phyloP scores from a whole-genome alignment of 2,797 vertebrate genomes.

The Anableps anableps region DNA sequence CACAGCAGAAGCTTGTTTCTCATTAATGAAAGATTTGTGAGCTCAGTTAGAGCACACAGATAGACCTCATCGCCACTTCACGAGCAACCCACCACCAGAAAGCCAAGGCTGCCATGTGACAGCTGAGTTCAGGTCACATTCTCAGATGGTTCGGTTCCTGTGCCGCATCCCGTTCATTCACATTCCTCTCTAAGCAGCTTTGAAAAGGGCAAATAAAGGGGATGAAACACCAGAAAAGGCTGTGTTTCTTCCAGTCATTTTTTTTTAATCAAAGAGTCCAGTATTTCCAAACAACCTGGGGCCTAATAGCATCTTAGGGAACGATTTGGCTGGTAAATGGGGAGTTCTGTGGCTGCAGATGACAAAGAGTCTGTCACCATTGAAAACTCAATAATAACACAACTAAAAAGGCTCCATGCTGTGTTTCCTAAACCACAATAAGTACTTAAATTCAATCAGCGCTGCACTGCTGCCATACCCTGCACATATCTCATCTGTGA shows the following conservation, averaged over 20 bases:
- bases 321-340: background rate
- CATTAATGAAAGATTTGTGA: conserved; percentile 12
- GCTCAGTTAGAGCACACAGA: background rate
- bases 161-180: background rate
- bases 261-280: background rate
- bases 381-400: background rate
- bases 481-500: conserved; percentile 1
- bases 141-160: background rate
- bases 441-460: background rate
- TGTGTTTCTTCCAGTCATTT: background rate
- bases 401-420: background rate
- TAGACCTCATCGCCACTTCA: background rate
- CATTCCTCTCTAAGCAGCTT: background rate
- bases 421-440: background rate
- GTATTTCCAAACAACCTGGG: background rate
- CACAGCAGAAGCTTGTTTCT: conserved; percentile 6
- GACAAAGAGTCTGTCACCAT: background rate
- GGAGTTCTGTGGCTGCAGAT: background rate
- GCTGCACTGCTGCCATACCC: background rate
- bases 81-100: background rate
- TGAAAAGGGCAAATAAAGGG: background rate
- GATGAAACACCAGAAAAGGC: background rate
- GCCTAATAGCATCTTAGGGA: background rate
- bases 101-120: background rate
- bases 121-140: background rate